These are phyloP conservation scores for Girardinus metallicus DNA, from an alignment of 2,797 vertebrate species.

Conservation along the genomic window DNA sequence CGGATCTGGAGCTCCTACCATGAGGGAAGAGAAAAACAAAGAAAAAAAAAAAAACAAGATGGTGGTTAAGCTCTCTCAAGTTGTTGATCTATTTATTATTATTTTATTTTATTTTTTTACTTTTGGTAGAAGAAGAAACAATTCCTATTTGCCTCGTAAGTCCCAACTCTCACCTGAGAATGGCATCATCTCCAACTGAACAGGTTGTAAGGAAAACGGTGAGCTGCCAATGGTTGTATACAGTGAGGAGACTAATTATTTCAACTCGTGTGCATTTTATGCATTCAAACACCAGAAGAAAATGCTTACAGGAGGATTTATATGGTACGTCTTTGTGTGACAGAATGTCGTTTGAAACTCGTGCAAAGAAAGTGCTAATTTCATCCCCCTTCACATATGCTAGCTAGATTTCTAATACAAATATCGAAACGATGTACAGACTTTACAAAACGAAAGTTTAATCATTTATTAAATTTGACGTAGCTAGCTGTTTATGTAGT, in stretches of 20 bases:
- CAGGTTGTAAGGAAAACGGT: neutral
- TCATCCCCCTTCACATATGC: neutral
- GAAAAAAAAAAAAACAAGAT: neutral
- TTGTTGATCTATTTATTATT: neutral
- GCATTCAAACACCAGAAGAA: neutral
- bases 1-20: slow-evolving; percentile 92
- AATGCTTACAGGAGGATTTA: neutral
- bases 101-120: neutral
- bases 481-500: too few species aligned
- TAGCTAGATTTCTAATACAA: too few species aligned
- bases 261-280: neutral
- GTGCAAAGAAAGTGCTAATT: neutral
- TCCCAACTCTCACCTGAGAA: neutral
- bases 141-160: neutral
- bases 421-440: too few species aligned
- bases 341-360: neutral
- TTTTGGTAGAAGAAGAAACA: neutral
- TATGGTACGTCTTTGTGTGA: neutral
- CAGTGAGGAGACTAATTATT: neutral
- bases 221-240: neutral
- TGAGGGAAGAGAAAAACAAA: neutral
- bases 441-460: too few species aligned
- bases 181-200: neutral
- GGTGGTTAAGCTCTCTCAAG: neutral
- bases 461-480: too few species aligned